These are phyloP conservation scores for Calidris pygmaea DNA, from an alignment of 2,113 vertebrate genomes.

Conservation along the genomic window DNA sequence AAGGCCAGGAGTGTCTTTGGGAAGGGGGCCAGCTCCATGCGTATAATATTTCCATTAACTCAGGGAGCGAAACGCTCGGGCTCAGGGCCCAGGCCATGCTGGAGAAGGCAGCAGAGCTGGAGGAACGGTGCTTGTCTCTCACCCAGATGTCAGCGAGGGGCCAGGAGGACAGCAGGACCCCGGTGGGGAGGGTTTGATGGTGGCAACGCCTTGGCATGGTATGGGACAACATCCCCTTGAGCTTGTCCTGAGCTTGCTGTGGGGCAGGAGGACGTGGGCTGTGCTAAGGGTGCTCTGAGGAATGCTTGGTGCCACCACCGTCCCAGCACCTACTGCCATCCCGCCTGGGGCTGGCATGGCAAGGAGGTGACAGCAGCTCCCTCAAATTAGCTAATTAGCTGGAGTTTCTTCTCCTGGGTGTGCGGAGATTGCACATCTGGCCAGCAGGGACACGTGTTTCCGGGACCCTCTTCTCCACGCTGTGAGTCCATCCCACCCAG, in stretches of 20 bases:
- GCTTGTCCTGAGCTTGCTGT: not conserved
- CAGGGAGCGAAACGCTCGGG: not conserved
- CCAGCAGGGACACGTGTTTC: not conserved
- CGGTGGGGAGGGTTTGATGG: rapidly evolving
- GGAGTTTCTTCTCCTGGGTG: not conserved
- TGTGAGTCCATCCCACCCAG: rapidly evolving
- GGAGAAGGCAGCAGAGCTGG: not conserved
- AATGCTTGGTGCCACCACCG: not conserved
- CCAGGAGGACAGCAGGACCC: not conserved
- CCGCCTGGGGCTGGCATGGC: not conserved
- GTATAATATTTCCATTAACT: slow-evolving; percentile 39
- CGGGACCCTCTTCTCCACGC: not conserved
- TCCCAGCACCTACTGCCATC: not conserved
- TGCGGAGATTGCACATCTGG: not conserved
- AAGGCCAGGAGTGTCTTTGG: not conserved
- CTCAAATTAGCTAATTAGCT: not conserved
- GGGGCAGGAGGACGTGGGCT: too few relatives aligned
- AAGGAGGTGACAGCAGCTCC: not conserved
- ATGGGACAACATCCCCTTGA: not conserved
- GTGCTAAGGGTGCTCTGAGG: not conserved
- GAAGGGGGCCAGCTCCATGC: not conserved
- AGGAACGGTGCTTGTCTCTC: not conserved
- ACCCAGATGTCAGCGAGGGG: not conserved
- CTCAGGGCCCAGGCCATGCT: not conserved
- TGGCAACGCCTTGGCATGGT: rapidly evolving